Percentiles rank a stretch among this genome's conserved stretches.
Conservation (phyloP, 2,797 vertebrate species). For the Amphiprion clarkii region DNA sequence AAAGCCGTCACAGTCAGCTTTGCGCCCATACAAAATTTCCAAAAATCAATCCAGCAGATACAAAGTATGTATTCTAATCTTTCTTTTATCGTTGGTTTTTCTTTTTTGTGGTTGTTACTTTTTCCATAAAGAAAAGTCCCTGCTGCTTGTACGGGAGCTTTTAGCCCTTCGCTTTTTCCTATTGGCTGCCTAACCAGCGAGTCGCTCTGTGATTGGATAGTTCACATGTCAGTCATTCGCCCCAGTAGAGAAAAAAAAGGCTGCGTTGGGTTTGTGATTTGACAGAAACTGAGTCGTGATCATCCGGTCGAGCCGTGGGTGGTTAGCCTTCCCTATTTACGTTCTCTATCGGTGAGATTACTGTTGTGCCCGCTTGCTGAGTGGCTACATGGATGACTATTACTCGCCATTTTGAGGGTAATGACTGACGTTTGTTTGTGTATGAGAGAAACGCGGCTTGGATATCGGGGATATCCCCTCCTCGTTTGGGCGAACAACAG, state of each 20-base stretch:
- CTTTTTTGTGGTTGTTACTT: fast-evolving
- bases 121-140: not conserved
- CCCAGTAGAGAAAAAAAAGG: slow-evolving; percentile 66
- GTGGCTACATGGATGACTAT: slow-evolving; percentile 22
- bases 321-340: slow-evolving; percentile 68
- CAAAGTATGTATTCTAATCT: fast-evolving
- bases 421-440: slow-evolving; percentile 17
- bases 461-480: slow-evolving; percentile 38
- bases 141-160: not conserved
- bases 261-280: slow-evolving; percentile 69
- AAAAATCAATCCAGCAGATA: not conserved
- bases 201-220: slow-evolving; percentile 67
- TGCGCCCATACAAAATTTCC: not conserved
- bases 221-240: slow-evolving; percentile 60
- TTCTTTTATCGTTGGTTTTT: too few relatives aligned
- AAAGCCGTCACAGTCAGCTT: slow-evolving; percentile 14
- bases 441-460: not conserved
- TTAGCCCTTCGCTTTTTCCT: not conserved
- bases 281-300: slow-evolving; percentile 83
- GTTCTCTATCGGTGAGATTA: slow-evolving; percentile 42
- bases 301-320: slow-evolving; percentile 75
- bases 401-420: slow-evolving; percentile 24
- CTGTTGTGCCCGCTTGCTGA: slow-evolving; percentile 44
- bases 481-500: slow-evolving; percentile 3
- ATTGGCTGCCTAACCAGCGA: slow-evolving; percentile 9